Conservation (phyloP, 2,888 invertebrate genomes). For the Phorcus lineatus region DNA sequence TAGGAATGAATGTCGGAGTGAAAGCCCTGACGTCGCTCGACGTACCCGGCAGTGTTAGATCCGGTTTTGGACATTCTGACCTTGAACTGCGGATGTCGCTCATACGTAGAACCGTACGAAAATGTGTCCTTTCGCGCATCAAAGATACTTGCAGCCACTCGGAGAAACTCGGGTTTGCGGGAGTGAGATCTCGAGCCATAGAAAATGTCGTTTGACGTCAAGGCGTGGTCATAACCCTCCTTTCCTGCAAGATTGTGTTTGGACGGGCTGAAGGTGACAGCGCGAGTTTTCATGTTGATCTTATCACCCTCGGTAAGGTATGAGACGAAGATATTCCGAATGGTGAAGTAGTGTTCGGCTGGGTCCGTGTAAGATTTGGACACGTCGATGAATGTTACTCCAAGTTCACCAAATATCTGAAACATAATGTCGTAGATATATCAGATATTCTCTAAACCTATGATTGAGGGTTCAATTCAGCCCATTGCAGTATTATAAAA, state of each 20-base stretch:
- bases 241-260: conserved; percentile 50
- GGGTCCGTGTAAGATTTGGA: conserved; percentile 35
- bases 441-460: no score
- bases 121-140: conserved; percentile 44
- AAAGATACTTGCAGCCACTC: conserved; percentile 54
- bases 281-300: conserved; percentile 42
- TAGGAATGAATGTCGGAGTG: conserved; percentile 54
- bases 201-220: conserved; percentile 52
- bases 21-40: conserved; percentile 46
- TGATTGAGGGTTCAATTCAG: no score
- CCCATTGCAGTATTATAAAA: no score
- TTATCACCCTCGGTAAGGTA: conserved; percentile 57
- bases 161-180: conserved; percentile 51
- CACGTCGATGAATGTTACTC: conserved; percentile 53
- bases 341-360: conserved; percentile 36
- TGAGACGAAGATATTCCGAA: conserved; percentile 46
- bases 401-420: conserved; percentile 53
- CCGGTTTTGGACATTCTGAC: conserved; percentile 47
- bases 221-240: conserved; percentile 48
- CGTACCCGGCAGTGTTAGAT: conserved; percentile 45
- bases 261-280: conserved; percentile 42
- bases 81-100: conserved; percentile 47
- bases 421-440: no score
- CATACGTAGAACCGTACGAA: conserved; percentile 49
- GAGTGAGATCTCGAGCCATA: conserved; percentile 29